phyloP scores from a whole-genome alignment of 2,888 invertebrate species.

The Dryadula phaetusa region DNA sequence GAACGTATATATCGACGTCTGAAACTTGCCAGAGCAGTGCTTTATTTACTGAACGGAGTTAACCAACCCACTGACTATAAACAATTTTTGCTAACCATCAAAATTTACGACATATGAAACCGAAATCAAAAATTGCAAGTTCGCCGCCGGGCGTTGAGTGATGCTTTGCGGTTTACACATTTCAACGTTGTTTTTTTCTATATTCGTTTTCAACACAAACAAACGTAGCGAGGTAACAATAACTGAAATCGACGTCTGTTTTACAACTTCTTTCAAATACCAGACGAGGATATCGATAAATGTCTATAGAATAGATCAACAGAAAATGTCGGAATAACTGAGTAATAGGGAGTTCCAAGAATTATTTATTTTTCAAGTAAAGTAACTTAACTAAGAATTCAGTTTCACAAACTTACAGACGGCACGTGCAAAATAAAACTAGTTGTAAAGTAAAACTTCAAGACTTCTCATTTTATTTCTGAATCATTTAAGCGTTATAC shows the following conservation, averaged over 20 bases:
- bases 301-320: neutral
- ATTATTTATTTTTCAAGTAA: neutral
- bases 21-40: conserved; percentile 70
- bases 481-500: too few relatives aligned
- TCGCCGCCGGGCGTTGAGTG: conserved; percentile 45
- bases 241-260: conserved; percentile 19
- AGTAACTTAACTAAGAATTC: neutral
- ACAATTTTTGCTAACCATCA: conserved; percentile 64
- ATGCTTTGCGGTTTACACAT: conserved; percentile 47
- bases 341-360: neutral
- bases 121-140: conserved; percentile 49
- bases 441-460: neutral
- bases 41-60: conserved; percentile 64
- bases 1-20: conserved; percentile 70
- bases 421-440: conserved; percentile 13
- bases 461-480: neutral
- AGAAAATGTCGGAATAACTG: neutral
- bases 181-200: conserved; percentile 31
- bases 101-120: conserved; percentile 56
- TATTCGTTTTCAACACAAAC: conserved; percentile 21
- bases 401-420: neutral
- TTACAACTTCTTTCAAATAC: conserved; percentile 16
- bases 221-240: conserved; percentile 22
- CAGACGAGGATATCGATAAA: conserved; percentile 4
- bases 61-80: conserved; percentile 64